These are phyloP conservation scores for Rhingia rostrata DNA, from an alignment of 2,888 invertebrate genomes.

Conservation along the genomic window DNA sequence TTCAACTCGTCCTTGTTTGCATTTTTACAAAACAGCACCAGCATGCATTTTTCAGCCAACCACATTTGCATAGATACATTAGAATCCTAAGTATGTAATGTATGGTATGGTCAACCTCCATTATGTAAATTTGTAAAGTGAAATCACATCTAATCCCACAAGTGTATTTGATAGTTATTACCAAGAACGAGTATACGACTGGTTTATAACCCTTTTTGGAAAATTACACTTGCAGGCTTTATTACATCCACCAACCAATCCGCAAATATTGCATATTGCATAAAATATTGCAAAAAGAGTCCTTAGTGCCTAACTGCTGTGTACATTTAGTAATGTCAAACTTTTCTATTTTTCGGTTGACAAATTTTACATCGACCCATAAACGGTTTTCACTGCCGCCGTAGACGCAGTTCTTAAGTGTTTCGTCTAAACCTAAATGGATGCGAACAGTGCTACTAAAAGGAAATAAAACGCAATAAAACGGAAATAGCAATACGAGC, in stretches of 20 bases:
- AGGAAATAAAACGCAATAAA: too few species aligned
- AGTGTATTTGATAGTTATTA: constrained; percentile 18
- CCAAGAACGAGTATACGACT: constrained; percentile 23
- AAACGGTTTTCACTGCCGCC: background rate
- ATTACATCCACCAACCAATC: constrained; percentile 25
- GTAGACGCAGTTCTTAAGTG: too few species aligned
- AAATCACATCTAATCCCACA: constrained; percentile 20
- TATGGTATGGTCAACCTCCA: constrained; percentile 38
- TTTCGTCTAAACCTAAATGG: too few species aligned
- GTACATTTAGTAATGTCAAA: background rate
- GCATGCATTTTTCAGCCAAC: background rate
- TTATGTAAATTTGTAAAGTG: constrained; percentile 49
- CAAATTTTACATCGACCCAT: constrained; percentile 3
- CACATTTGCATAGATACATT: too few species aligned
- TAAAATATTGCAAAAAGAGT: background rate
- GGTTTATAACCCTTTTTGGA: constrained; percentile 59
- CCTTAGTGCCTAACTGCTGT: background rate
- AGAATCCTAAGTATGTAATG: background rate
- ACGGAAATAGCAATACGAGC: too few species aligned
- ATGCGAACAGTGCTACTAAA: too few species aligned
- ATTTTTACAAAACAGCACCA: background rate
- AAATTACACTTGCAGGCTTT: constrained; percentile 50
- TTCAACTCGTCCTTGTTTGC: background rate
- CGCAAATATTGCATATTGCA: too few species aligned
- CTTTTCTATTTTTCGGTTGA: background rate